phyloP scores from a whole-genome alignment of 1,140 invertebrate genomes.

The Myzus persicae region DNA sequence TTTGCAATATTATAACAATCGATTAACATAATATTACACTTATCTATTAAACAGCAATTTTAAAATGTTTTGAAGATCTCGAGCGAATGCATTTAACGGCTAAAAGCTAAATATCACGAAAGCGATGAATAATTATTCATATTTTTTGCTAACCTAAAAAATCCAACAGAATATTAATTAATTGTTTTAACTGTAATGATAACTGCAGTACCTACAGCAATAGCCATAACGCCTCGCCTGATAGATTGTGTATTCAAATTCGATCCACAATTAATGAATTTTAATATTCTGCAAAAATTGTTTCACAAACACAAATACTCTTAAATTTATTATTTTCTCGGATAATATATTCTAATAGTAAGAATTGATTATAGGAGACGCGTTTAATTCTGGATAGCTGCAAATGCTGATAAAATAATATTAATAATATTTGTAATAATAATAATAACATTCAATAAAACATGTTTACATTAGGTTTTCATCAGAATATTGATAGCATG shows the following conservation, averaged over 20 bases:
- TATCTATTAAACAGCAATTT: background rate
- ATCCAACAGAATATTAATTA: background rate
- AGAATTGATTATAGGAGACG: background rate
- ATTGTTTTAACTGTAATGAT: background rate
- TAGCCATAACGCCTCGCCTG: background rate
- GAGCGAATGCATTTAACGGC: background rate
- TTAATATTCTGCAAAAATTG: background rate
- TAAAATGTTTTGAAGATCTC: background rate
- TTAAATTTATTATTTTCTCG: background rate
- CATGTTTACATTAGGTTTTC: background rate
- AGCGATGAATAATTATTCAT: background rate
- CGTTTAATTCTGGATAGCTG: background rate
- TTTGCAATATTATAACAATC: no score
- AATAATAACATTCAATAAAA: background rate
- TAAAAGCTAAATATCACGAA: background rate
- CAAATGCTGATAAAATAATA: background rate
- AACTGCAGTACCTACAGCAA: background rate
- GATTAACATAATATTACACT: background rate
- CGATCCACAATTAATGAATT: background rate
- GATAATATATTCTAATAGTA: background rate
- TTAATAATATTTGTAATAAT: background rate
- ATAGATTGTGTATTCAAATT: background rate
- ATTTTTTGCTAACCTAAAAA: background rate
- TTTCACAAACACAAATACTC: background rate
- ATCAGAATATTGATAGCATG: background rate